These are phyloP conservation scores for Stylophora pistillata DNA, from an alignment of 64 coral and sea anemone genomes.

Conservation along the genomic window DNA sequence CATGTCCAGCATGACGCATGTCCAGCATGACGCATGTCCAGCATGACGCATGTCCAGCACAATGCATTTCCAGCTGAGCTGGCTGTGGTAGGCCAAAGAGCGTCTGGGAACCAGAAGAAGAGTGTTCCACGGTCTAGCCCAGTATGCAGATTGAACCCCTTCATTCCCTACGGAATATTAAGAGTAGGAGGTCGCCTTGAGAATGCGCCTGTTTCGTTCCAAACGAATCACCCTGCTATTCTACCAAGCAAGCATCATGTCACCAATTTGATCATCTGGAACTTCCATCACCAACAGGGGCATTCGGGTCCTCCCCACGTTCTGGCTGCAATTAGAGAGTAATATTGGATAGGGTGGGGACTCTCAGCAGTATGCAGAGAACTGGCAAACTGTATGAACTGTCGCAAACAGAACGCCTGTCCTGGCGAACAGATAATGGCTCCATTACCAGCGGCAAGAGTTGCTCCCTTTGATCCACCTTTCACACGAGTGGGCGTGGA, in stretches of 20 bases:
- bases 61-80: neutral
- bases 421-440: constrained; percentile 41
- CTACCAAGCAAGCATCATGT: constrained; percentile 38
- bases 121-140: constrained; percentile 10
- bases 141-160: constrained; percentile 19
- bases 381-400: constrained; percentile 9
- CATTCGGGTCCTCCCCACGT: constrained; percentile 16
- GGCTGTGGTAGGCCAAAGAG: neutral
- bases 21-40: too few relatives aligned
- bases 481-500: too few relatives aligned
- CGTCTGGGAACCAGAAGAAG: neutral
- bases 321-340: constrained; percentile 8
- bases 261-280: too few relatives aligned
- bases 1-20: too few relatives aligned
- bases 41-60: too few relatives aligned
- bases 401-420: neutral
- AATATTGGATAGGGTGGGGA: constrained; percentile 35
- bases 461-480: neutral
- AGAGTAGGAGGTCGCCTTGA: constrained; percentile 53
- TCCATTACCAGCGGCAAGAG: constrained; percentile 4
- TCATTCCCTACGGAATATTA: constrained; percentile 23
- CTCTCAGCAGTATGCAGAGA: constrained; percentile 20
- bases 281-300: too few relatives aligned
- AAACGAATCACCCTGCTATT: constrained; percentile 55
- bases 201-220: constrained; percentile 7